Base-by-base conservation (phyloP, 1,140 invertebrate genomes). In the Homalodisca vitripennis region DNA sequence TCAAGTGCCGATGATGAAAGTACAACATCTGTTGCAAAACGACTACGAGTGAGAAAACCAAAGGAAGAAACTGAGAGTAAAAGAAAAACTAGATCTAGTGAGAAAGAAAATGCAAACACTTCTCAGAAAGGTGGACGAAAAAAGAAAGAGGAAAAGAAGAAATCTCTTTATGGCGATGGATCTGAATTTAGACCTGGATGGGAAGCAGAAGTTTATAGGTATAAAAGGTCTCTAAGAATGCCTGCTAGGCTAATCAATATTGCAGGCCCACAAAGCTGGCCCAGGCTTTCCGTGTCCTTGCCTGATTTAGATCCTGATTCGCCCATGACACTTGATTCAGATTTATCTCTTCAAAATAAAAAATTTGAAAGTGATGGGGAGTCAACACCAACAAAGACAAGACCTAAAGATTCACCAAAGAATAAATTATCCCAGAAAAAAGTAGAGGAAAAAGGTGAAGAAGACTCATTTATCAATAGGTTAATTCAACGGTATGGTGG, bases 151-250 rank as follows among this genome's bases (percentile, higher is more conserved):
- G 29, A 63, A 46, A 69, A 68, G 14, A 70, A 76, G 70, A 68
- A 73, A 66, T n/a, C 71, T 70, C 30, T 65, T 31, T 34, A 74
- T 74, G 48, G 67, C 10, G 57, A 71, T 69, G 55, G 60, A 53
- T 32, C 68, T 53, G n/a, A 72, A 14, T 64, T 90, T 73, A 82
- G 84, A 72, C 89, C 89, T 0, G 89, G 89, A 0, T 92, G 90
- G 90, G 89, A 92, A 79, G 88, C 90, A 74, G 90, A 92, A 74
- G 82, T 92, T 26, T 92, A 90, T 73, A 86, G 85, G 70, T 94
- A 89, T 73, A 93, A 94, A 78, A 84, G 88, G 71, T 91, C 91
- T 0, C 78, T 93, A 1, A 83, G 92, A 66, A 92, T 93, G 84
- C 91, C 92, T 1, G 80, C 87, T 14, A 85, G 86, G 70, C 79